A percentile compares a stretch with the other conserved stretches of the same genome.
Evolutionary conservation across 2,888 invertebrate genomes (phyloP).

Genomic region (Chrysolina haemoptera): DNA sequence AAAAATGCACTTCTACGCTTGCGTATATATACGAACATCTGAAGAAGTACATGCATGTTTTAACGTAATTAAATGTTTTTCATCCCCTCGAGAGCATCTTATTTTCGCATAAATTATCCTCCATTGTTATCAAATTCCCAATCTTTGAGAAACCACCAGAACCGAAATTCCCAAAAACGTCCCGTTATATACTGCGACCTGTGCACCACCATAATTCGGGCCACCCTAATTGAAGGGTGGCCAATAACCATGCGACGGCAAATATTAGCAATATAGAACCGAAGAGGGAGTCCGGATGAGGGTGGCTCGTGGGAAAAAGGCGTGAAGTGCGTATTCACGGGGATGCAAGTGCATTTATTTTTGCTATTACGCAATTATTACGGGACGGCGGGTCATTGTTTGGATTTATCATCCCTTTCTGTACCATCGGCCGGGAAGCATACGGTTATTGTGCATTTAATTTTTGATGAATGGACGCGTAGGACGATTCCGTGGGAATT

Average conservation of each 20-base stretch:
- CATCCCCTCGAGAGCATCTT: not conserved
- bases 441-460: slow-evolving; percentile 54
- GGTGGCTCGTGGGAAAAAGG: slow-evolving; percentile 53
- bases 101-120: not conserved
- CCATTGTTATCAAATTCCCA: slow-evolving; percentile 1
- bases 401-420: slow-evolving; percentile 45
- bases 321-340: slow-evolving; percentile 42
- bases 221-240: slow-evolving; percentile 30
- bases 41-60: no score
- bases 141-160: slow-evolving; percentile 20
- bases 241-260: slow-evolving; percentile 36
- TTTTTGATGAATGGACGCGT: slow-evolving; percentile 34
- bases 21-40: no score
- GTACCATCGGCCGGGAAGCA: slow-evolving; percentile 49
- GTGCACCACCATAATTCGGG: slow-evolving; percentile 12
- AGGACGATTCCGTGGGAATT: slow-evolving; percentile 22
- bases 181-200: not conserved
- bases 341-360: slow-evolving; percentile 54
- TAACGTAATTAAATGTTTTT: no score
- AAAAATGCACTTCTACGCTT: no score
- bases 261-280: slow-evolving; percentile 46
- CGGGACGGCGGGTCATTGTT: slow-evolving; percentile 39
- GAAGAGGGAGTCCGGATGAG: slow-evolving; percentile 44
- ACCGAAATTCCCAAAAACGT: slow-evolving; percentile 14
- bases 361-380: slow-evolving; percentile 49